Percentiles rank a stretch among this genome's conserved stretches.
These are phyloP conservation scores for Nasonia longicornis DNA, from an alignment of 1,140 invertebrate genomes.

Conservation along the genomic window DNA sequence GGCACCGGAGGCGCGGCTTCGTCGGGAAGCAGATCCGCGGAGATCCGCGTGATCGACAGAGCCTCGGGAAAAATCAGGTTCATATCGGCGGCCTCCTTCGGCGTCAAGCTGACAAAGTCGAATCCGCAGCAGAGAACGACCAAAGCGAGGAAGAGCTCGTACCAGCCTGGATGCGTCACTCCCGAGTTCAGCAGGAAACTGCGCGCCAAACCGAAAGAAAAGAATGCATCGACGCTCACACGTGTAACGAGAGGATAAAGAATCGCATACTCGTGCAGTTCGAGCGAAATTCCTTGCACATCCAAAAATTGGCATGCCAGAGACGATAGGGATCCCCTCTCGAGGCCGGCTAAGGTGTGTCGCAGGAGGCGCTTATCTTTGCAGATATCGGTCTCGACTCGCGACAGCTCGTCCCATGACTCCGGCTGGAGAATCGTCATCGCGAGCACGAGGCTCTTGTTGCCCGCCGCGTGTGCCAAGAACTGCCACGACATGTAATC, in stretches of 20 bases:
- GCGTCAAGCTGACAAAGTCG: constrained; percentile 23
- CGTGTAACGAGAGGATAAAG: not conserved
- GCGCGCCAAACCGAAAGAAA: not conserved
- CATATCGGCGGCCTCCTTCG: not conserved
- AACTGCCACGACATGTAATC: constrained; percentile 56
- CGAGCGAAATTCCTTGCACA: constrained; percentile 69
- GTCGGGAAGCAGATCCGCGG: constrained; percentile 45
- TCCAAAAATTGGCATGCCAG: constrained; percentile 72
- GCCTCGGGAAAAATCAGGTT: constrained; percentile 45
- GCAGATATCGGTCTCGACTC: constrained; percentile 40
- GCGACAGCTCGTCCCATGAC: constrained; percentile 33
- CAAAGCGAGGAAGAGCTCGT: constrained; percentile 47
- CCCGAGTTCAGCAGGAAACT: not conserved
- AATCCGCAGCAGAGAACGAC: constrained; percentile 33
- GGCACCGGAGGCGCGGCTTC: constrained; percentile 43
- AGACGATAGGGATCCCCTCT: constrained; percentile 63
- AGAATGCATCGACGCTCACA: not conserved
- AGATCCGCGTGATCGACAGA: constrained; percentile 35
- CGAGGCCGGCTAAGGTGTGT: constrained; percentile 47
- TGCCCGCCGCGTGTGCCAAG: constrained; percentile 41
- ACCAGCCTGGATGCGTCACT: constrained; percentile 46
- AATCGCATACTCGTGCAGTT: constrained; percentile 68
- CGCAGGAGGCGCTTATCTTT: constrained; percentile 49
- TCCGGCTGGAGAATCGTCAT: constrained; percentile 47
- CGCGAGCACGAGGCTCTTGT: constrained; percentile 46